Base-by-base conservation (phyloP, 1,140 invertebrate species). In the Semibalanus balanoides region DNA sequence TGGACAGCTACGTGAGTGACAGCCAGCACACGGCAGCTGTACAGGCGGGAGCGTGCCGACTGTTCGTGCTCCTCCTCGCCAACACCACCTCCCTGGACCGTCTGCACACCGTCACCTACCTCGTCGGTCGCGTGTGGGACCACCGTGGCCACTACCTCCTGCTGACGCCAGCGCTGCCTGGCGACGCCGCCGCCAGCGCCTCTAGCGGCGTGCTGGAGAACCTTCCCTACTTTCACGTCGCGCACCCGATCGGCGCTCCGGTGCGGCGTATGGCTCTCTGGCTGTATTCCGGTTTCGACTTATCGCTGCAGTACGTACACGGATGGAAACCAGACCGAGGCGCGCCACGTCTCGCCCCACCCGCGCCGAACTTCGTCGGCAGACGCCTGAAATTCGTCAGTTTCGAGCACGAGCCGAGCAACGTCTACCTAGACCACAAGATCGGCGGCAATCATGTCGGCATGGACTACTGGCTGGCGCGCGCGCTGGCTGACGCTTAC, bases 391-490 rank as follows among this genome's bases (percentile, higher is more conserved):
- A 74, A 22, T 76, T 76, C 29, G 78, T 78, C 14, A 78, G 76
- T 30, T 78, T 78, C 51, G 77, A 79, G 64, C 78, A 78, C 70
- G 73, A 74, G 31, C 79, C 79, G 43, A 77, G 78, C 71, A 77
- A 77, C 73, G 40, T 76, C 35, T 31, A 76, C n/a, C 30, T 76
- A 25, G 30, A 28, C 69, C 71, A 79, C 40, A 51, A 69, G 75
- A 77, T 31, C 17, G 31, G 19, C 29, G 35, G 30, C 30, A 35
- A 29, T 0, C 71, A 64, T 27, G 77, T 40, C 35, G 78, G 79
- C 3, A 80, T 80, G 29, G 78, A 79, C 29, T 78, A 78, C 51
- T 77, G 75, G 28, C 74, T 79, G 14, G 76, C 78, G 17, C 51
- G 79, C 70, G 75, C 78, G 28, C 71, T 80, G 31, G 64, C 80